These are phyloP conservation scores for Sprattus sprattus DNA, from an alignment of 2,113 vertebrate species.

Conservation along the genomic window DNA sequence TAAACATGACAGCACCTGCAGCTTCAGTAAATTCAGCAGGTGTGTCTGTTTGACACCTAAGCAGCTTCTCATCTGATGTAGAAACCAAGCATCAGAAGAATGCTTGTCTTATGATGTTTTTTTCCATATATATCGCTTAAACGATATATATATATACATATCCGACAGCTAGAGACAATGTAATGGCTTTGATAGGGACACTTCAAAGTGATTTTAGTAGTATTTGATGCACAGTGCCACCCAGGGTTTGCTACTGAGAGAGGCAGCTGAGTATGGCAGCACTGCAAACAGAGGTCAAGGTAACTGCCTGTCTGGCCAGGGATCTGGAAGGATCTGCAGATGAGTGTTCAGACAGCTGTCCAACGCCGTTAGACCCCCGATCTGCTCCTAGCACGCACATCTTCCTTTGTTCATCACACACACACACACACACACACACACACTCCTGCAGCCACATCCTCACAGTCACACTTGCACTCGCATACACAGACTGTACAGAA, in stretches of 20 bases:
- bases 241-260: not conserved
- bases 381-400: not conserved
- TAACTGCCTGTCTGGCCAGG: not conserved
- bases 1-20: constrained; percentile 6
- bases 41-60: not conserved
- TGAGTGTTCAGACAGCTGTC: not conserved
- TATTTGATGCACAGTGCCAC: not conserved
- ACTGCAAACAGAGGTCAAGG: not conserved
- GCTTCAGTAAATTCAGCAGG: not conserved
- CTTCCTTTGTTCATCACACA: not conserved
- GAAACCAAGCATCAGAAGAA: not conserved
- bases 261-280: constrained; percentile 1
- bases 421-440: not conserved
- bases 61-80: not conserved
- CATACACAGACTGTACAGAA: not conserved
- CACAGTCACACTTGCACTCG: not conserved
- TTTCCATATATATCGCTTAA: not conserved
- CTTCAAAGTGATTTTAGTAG: not conserved
- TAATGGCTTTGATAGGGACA: not conserved
- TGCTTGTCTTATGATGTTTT: not conserved
- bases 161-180: constrained; percentile 15
- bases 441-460: not conserved
- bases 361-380: not conserved
- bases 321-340: not conserved
- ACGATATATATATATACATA: not conserved